Conservation (phyloP, 1,140 invertebrate genomes). For the Zaprionus taronus region DNA sequence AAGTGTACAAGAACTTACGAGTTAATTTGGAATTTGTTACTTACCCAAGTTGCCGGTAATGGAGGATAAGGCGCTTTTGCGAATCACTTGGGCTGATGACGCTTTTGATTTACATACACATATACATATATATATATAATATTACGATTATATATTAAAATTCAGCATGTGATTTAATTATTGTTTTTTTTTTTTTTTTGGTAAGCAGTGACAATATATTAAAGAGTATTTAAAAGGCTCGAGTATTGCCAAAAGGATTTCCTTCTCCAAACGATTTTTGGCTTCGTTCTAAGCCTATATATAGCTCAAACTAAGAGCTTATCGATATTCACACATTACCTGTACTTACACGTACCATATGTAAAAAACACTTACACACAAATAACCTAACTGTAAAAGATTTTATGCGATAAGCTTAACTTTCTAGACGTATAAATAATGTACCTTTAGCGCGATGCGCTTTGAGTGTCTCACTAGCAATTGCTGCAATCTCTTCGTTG, state of each 20-base stretch:
- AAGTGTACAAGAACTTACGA: constrained; percentile 56
- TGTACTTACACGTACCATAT: constrained; percentile 29
- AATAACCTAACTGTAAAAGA: constrained; percentile 41
- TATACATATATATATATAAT: constrained; percentile 76
- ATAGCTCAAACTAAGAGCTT: not conserved
- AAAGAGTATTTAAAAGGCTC: constrained; percentile 28
- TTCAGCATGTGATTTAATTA: constrained; percentile 71
- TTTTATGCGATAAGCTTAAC: constrained; percentile 37
- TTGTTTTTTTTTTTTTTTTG: constrained; percentile 42
- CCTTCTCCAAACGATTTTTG: constrained; percentile 32
- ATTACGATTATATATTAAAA: constrained; percentile 69
- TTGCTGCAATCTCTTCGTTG: constrained; percentile 92
- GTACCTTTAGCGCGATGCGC: constrained; percentile 82
- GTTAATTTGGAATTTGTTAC: constrained; percentile 66
- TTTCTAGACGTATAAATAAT: constrained; percentile 45
- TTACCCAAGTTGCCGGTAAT: constrained; percentile 84
- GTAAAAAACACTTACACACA: not conserved
- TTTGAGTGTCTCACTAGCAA: constrained; percentile 89
- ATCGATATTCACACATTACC: not conserved
- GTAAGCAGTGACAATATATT: constrained; percentile 54
- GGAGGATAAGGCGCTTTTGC: constrained; percentile 84
- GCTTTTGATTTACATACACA: constrained; percentile 83
- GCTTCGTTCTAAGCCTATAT: constrained; percentile 16
- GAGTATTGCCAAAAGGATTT: constrained; percentile 8
- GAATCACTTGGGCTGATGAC: constrained; percentile 84